Base-by-base conservation (phyloP, 2,888 invertebrate species). In the Fabriciana adippe region DNA sequence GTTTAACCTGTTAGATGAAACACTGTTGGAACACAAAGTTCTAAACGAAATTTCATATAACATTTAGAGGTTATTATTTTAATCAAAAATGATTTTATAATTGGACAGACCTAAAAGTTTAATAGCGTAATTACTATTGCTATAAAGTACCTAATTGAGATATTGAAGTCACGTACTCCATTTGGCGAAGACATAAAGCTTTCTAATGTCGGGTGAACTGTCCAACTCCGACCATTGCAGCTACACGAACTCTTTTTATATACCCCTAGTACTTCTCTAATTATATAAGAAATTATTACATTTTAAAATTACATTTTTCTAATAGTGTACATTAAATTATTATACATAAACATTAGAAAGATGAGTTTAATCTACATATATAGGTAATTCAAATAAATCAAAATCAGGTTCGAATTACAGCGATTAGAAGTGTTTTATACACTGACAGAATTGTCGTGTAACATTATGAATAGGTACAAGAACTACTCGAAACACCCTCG, bases 171-270 rank as follows among this genome's bases (percentile, higher is more conserved):
- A 88, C 89, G 87, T 87, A 84, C 77, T 80, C 83, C 81, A 85
- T 86, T 87, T 79, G 78, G 81, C 72, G 77, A 78, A 80, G 82
- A 85, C 84, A 86, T 85, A 89, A 89, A 89, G 85, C 85, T 84
- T 81, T 78, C 78, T 86, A 87, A 89, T 85, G 87, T 81, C 82
- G 78, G 80, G 79, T 80, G 79, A 88, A 88, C 84, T 88, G 85
- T 86, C 86, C 83, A 88, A 89, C 86, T 88, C 82, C 72, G 74
- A 76, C 85, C 85, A 83, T 89, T 87, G 79, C 76, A 80, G 76
- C 78, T 77, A 78, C 81, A 78, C 67, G 59, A 75, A 73, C 72
- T 70, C 69, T 68, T 60, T 68, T 64, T 60, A 55, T 67, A 64
- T 68, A 54, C 64, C 66, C 51, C 57, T 41, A 48, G 50, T 59